Percentiles rank a stretch among this genome's conserved stretches.
These are phyloP conservation scores for Trachelus troglodyta DNA, from an alignment of 2,888 invertebrate species.

Conservation along the genomic window DNA sequence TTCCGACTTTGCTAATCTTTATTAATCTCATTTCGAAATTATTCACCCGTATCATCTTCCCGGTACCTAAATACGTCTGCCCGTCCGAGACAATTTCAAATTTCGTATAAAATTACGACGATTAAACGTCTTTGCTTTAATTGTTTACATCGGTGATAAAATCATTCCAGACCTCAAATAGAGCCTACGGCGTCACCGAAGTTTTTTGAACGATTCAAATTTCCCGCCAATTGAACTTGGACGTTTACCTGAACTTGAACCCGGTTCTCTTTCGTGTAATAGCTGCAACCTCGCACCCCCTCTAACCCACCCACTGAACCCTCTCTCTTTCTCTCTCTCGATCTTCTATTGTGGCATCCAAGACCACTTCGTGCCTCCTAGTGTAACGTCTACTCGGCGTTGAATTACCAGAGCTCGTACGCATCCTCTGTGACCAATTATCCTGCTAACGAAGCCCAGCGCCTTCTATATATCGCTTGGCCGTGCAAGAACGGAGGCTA, in stretches of 20 bases:
- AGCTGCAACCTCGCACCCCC: too few species aligned
- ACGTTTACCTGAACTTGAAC: background rate
- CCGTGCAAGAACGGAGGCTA: conserved; percentile 41
- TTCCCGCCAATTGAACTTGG: background rate
- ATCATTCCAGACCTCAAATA: too few species aligned
- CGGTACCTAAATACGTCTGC: conserved; percentile 13
- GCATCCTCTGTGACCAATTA: conserved; percentile 66
- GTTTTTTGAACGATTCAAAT: background rate
- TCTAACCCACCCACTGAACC: too few species aligned
- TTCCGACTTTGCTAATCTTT: conserved; percentile 63
- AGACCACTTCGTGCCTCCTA: background rate
- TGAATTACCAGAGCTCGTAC: conserved; percentile 62
- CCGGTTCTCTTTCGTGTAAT: too few species aligned
- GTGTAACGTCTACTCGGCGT: conserved; percentile 33
- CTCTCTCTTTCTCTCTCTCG: background rate
- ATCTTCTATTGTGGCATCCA: background rate
- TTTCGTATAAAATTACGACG: background rate
- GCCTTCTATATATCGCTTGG: conserved; percentile 24
- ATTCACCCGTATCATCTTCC: conserved; percentile 24
- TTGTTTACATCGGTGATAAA: background rate
- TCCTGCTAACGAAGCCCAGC: conserved; percentile 62
- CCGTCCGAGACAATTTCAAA: background rate
- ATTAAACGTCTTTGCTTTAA: background rate
- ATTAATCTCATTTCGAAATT: conserved; percentile 61
- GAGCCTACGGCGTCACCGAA: background rate